These are phyloP conservation scores for Clitarchus hookeri DNA, from an alignment of 2,888 invertebrate genomes.

Conservation along the genomic window DNA sequence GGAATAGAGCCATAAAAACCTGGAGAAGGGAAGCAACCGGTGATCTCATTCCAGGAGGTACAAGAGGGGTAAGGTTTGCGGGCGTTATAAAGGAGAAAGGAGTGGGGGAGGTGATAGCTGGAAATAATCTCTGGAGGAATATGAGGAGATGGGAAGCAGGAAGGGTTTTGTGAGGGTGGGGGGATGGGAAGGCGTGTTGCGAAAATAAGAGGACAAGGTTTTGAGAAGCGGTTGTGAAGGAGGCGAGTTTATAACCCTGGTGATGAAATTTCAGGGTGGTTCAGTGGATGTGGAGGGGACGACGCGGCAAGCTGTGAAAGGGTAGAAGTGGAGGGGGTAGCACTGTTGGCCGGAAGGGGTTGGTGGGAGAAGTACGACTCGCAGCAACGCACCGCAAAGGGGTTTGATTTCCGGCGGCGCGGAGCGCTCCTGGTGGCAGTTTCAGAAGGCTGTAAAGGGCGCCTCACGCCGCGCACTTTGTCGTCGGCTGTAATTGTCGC, in stretches of 20 bases:
- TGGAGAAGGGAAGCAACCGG: background rate
- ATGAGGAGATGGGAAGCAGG: background rate
- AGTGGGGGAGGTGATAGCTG: background rate
- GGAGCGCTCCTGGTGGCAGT: background rate
- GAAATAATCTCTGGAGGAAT: conserved; percentile 8
- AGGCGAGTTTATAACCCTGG: background rate
- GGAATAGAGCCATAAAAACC: background rate
- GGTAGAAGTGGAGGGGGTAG: background rate
- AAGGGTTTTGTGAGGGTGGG: background rate
- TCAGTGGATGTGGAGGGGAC: background rate
- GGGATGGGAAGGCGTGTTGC: background rate
- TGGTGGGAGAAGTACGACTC: background rate
- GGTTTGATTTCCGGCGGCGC: background rate
- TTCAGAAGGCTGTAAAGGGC: no score
- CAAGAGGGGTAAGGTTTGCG: background rate
- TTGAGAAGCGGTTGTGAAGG: conserved; percentile 14
- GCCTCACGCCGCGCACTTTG: conserved; percentile 2
- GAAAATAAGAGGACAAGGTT: conserved; percentile 10
- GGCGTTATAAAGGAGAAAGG: background rate
- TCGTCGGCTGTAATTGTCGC: background rate
- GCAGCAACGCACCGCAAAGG: background rate
- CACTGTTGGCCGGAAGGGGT: background rate
- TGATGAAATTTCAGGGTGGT: background rate
- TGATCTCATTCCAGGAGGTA: background rate
- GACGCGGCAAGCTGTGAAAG: background rate